Evolutionary conservation across 1,140 invertebrate genomes (phyloP), one percentile per base, ranked within the genome.

Genomic region (Neotoxoptera formosana): DNA sequence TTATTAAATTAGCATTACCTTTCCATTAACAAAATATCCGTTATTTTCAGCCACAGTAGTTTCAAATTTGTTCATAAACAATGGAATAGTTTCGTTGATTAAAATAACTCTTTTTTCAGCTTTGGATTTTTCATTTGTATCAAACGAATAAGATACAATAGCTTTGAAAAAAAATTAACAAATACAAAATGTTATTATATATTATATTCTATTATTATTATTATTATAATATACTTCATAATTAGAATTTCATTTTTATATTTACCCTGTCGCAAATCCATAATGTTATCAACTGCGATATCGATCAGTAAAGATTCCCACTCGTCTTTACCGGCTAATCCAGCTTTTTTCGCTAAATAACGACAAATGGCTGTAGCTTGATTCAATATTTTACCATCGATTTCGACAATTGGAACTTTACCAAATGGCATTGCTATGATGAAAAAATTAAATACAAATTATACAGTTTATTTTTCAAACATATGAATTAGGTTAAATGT

Each of bases 41-140:
- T 94, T 95, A 91, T 96, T 96, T 45, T 95, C 94, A 83, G 95
- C 95, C 0, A 95, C 94, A 93, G 95, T 94, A 11, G 94, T 94
- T 92, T 96, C 96, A 83, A 97, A 95, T 94, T 96, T 96, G 94
- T 96, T 95, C 94, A 97, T 94, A 94, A 96, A 97, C 94, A 96
- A 96, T 93, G 96, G 96, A 21, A 95, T 94, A 21, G 94, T 95
- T 90, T 95, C 94, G 83, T 95, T 94, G 21, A 95, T 90, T 30
- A 95, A 94, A 34, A 94, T 84, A 86, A 94, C 94, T 76, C 95
- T 94, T 41, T 95, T 94, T 20, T 94, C 94, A 34, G 94, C 94
- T 94, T 95, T 95, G 36, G 94, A 94, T 6, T 94, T 94, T 93
- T 94, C 94, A 94, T 95, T 94, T 34, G 93, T 87, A 36, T 95